Evolutionary conservation across 1,140 invertebrate genomes (phyloP), one percentile per base, ranked within the genome.

Genomic region (Musca vetustissima): DNA sequence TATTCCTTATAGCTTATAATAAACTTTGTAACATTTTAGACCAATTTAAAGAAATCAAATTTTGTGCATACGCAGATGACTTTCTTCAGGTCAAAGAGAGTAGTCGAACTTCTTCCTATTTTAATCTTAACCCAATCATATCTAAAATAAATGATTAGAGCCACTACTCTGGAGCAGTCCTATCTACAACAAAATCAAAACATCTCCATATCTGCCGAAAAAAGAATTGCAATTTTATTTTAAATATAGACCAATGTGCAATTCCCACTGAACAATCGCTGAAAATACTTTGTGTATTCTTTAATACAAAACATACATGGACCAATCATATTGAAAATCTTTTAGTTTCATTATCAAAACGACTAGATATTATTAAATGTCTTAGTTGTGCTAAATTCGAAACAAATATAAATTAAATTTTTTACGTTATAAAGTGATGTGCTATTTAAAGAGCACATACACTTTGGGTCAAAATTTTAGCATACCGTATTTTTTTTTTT

Each of bases 251-350:
- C 25, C n/a, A 69, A 70, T 53, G 70, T 61, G 57, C 68, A 70
- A 66, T 71, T 70, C 19, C 24, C 53, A n/a, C 36, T 36, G 32
- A 67, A 32, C 14, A 28, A 36, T 13, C 24, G 1, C 2, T 13
- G 70, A 11, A 73, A 65, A 70, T 71, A 21, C 49, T 73, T 24
- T 71, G 69, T 11, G 0, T 73, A 14, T 61, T 59, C 13, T 73
- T 72, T 43, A 71, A 71, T 36, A 69, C 65, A 65, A 73, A 36
- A 69, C 64, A 70, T 61, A 72, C 64, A 19, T 73, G 69, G 72
- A 67, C 68, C 36, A 47, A 21, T 11, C 69, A 70, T 43, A 69
- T 67, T 43, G 36, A 59, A 32, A 43, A 64, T 50, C 21, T 71
- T 17, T 24, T 32, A 9, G n/a, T 25, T 11, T 32, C 49, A 13